Evolutionary conservation across 2,888 invertebrate species (phyloP).

Genomic region (Frankliniella intonsa): DNA sequence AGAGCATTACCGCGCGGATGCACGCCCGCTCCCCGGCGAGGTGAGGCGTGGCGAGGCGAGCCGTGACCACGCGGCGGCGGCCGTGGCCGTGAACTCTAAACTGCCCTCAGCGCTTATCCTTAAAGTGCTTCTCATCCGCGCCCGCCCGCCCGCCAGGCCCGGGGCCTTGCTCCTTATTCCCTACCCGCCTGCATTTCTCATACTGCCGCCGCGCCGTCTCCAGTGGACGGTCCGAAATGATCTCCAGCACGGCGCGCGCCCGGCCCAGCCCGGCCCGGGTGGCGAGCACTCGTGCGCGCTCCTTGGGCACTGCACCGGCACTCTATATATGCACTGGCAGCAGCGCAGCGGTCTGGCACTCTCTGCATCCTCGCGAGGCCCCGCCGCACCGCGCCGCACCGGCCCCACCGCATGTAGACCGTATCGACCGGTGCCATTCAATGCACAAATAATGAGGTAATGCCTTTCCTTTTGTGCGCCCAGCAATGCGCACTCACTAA

Average conservation of each 20-base stretch:
- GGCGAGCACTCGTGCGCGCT: neutral
- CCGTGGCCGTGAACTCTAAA: no score
- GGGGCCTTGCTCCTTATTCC: no score
- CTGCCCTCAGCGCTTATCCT: no score
- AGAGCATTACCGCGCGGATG: neutral
- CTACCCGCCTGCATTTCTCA: no score
- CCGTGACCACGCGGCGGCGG: no score
- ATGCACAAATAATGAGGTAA: slow-evolving; percentile 10
- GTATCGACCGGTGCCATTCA: neutral
- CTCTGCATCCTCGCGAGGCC: neutral
- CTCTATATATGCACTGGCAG: neutral
- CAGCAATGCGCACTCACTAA: neutral
- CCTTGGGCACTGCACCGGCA: neutral
- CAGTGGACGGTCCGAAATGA: no score
- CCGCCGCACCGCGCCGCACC: neutral
- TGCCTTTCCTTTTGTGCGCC: neutral
- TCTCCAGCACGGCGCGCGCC: no score
- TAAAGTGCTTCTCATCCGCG: no score
- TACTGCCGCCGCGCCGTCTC: no score
- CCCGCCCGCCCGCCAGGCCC: no score
- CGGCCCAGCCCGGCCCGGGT: no score
- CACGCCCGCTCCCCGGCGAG: neutral
- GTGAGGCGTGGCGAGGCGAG: neutral
- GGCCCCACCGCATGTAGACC: neutral
- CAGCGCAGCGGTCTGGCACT: neutral